Evolutionary conservation across 2,888 invertebrate genomes (phyloP).

Genomic region (Dasysyrphus albostriatus): DNA sequence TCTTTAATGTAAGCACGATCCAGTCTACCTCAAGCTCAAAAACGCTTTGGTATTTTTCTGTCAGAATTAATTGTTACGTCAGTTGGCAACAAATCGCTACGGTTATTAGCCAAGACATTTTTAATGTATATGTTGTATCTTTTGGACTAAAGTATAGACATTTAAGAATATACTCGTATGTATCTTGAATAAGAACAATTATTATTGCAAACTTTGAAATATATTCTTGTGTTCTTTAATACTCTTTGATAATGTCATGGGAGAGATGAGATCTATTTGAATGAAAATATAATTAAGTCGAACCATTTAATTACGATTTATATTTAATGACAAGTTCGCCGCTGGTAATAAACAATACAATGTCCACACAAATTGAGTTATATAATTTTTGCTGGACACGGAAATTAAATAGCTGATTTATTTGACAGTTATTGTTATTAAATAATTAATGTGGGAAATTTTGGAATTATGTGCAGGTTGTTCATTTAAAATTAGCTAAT

Average conservation of each 20-base stretch:
- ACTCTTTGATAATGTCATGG: constrained; percentile 17
- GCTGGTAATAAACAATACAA: not conserved
- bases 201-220: constrained; percentile 11
- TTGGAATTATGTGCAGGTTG: not conserved
- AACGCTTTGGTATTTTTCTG: constrained; percentile 14
- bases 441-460: constrained; percentile 20
- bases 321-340: not conserved
- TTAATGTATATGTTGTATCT: constrained; percentile 42
- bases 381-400: constrained; percentile 14
- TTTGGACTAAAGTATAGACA: not conserved
- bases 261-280: constrained; percentile 29
- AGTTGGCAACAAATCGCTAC: constrained; percentile 15
- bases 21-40: not conserved
- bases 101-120: constrained; percentile 57
- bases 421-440: not conserved
- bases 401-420: constrained; percentile 21
- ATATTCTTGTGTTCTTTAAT: not conserved
- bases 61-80: constrained; percentile 36
- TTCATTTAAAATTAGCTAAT: not conserved
- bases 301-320: not conserved
- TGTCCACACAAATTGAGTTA: not conserved
- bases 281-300: not conserved
- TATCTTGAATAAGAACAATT: not conserved
- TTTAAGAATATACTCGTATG: too few relatives aligned
- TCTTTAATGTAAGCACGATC: not conserved